Conservation (phyloP, 2,113 vertebrate genomes). For the Columba livia region DNA sequence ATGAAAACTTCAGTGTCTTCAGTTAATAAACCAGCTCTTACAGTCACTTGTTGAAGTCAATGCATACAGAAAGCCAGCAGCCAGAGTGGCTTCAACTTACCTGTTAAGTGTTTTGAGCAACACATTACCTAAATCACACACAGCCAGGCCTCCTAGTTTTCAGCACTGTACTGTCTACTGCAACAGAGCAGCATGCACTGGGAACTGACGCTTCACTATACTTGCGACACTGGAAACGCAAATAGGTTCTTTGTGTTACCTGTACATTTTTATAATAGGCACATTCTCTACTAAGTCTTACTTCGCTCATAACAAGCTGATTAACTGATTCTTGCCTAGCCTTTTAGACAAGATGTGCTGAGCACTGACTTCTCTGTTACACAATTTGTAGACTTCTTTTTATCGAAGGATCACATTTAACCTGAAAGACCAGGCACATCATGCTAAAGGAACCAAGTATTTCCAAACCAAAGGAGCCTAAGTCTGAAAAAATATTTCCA, state of each 20-base stretch:
- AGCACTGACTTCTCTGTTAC: neutral
- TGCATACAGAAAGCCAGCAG: neutral
- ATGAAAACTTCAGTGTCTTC: neutral
- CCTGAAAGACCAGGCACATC: neutral
- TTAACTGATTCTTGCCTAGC: neutral
- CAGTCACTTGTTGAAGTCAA: neutral
- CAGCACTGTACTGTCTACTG: neutral
- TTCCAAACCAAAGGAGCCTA: neutral
- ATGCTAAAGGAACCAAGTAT: neutral
- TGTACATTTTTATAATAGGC: neutral
- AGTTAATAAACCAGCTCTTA: neutral
- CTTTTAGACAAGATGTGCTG: neutral
- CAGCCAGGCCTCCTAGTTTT: neutral
- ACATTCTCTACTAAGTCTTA: neutral
- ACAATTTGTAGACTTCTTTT: neutral
- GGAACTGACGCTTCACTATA: neutral
- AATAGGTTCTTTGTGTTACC: neutral
- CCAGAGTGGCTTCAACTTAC: neutral
- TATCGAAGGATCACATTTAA: slow-evolving; percentile 37
- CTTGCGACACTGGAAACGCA: neutral
- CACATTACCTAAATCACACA: neutral
- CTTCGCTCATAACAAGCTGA: neutral
- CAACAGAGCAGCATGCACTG: neutral
- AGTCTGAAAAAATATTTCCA: neutral
- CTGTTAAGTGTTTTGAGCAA: neutral